Evolutionary conservation across 2,888 invertebrate genomes (phyloP).

Genomic region (Holacanthella duospinosa): DNA sequence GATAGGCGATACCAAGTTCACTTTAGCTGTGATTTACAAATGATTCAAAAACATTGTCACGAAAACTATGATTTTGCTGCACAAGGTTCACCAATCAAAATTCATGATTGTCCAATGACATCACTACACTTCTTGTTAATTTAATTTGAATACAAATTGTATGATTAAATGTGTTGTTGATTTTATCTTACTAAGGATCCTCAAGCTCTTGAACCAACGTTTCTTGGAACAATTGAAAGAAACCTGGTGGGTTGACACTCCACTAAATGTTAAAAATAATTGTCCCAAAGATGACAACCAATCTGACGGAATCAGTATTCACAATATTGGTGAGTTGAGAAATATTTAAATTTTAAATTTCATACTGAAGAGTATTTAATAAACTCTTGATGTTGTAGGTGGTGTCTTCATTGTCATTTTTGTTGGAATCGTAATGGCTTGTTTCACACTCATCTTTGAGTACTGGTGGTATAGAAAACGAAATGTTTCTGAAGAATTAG

Average conservation of each 20-base stretch:
- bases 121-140: neutral
- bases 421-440: slow-evolving; percentile 84
- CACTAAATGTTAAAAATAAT: slow-evolving; percentile 52
- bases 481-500: slow-evolving; percentile 36
- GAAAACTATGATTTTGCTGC: slow-evolving; percentile 94
- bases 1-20: slow-evolving; percentile 71
- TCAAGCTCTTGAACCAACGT: slow-evolving; percentile 83
- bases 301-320: slow-evolving; percentile 92
- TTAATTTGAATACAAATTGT: too few relatives aligned
- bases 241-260: slow-evolving; percentile 89
- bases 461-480: slow-evolving; percentile 69
- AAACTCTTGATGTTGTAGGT: slow-evolving; percentile 18
- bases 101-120: slow-evolving; percentile 47
- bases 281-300: slow-evolving; percentile 85
- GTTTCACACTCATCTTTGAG: slow-evolving; percentile 80
- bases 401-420: slow-evolving; percentile 90
- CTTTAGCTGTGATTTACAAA: slow-evolving; percentile 77
- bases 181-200: slow-evolving; percentile 53
- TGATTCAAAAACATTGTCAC: slow-evolving; percentile 91
- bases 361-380: too few relatives aligned
- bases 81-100: slow-evolving; percentile 85
- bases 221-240: slow-evolving; percentile 88
- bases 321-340: slow-evolving; percentile 66
- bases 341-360: neutral
- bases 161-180: too few relatives aligned